Evolutionary conservation across 1,140 invertebrate genomes (phyloP), one percentile per base, ranked within the genome.

Genomic region (Calliphora vicina): DNA sequence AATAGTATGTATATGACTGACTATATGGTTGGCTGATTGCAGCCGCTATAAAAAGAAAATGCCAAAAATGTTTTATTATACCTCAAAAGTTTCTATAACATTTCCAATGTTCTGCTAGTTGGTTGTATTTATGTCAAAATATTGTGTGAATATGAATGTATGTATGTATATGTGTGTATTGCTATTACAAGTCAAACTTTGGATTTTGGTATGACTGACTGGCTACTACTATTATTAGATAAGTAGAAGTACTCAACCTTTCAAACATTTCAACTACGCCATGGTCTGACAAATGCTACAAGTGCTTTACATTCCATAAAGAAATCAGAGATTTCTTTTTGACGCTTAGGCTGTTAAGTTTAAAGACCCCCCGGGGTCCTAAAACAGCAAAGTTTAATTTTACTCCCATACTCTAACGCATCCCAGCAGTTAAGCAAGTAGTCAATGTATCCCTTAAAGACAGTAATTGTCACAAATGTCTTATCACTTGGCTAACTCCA

Each of bases 331-430:
- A 78, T 78, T 78, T 78, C 23, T 45, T 74, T 29, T 78, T 78
- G 74, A 78, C 74, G 74, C 74, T 80, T 80, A 81, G 81, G 83
- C 74, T 84, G 83, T 84, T 84, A 84, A 84, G 71, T 84, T 84
- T 84, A 84, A 84, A 73, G 83, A 82, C 80, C 80, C 83, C 81
- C 83, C 81, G 45, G 83, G 73, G 83, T 27, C 50, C 50, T 80
- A 67, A 83, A 83, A 76, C 17, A 80, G 82, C 27, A 83, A 83
- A 76, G 67, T 80, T 78, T 78, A 45, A 80, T 80, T 83, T 83
- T 43, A 83, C 67, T 83, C 42, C 23, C 35, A 82, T 42, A 12
- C 74, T 74, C 27, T 25, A 35, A 78, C 20, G 29, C 23, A 29
- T 17, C n/a, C n/a, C n/a, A n/a, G n/a, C n/a, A n/a, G n/a, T n/a